Evolutionary conservation across 2,888 invertebrate genomes (phyloP).

Genomic region (Drosophila siamana): DNA sequence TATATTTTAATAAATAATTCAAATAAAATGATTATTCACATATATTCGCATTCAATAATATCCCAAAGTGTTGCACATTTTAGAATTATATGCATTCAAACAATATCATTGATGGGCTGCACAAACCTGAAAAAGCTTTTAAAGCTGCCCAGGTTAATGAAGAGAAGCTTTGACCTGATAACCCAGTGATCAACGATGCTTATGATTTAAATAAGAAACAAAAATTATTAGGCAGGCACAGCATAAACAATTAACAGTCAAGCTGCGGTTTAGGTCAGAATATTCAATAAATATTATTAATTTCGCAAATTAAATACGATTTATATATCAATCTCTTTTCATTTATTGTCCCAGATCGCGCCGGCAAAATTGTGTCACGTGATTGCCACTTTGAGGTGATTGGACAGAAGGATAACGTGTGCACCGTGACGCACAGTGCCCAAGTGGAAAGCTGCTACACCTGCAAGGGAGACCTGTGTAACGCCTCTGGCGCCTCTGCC

Average conservation of each 20-base stretch:
- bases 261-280: too few species aligned
- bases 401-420: conserved; percentile 80
- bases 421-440: conserved; percentile 81
- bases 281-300: background rate
- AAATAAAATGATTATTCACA: too few species aligned
- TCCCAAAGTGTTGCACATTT: too few species aligned
- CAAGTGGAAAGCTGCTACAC: conserved; percentile 87
- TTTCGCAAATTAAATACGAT: background rate
- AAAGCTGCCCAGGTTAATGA: background rate
- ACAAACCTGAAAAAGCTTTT: background rate
- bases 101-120: background rate
- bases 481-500: conserved; percentile 79
- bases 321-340: background rate
- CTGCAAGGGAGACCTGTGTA: conserved; percentile 90
- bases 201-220: background rate
- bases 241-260: background rate
- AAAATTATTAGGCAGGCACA: background rate
- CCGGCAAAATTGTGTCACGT: conserved; percentile 82
- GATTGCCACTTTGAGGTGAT: conserved; percentile 83
- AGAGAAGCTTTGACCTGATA: background rate
- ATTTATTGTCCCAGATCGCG: conserved; percentile 67
- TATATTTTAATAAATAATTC: too few species aligned
- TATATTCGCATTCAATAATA: background rate
- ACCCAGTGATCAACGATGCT: background rate
- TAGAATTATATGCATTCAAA: background rate